phyloP scores from a whole-genome alignment of 2,888 invertebrate species.

The Acanthosepion lycidas region DNA sequence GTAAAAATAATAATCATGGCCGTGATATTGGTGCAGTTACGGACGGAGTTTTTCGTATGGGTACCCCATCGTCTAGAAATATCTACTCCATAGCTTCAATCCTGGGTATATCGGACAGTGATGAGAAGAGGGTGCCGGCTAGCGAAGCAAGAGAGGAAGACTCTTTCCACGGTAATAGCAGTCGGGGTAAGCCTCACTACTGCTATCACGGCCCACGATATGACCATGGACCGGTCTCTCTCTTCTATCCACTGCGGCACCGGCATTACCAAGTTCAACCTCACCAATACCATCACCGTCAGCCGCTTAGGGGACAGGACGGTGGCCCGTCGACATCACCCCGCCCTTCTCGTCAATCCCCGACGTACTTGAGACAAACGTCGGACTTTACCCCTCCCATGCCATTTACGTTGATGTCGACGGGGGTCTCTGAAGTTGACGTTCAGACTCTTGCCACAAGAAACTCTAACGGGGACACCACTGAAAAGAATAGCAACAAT shows the following conservation, averaged over 20 bases:
- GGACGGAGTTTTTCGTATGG: not conserved
- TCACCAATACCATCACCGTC: not conserved
- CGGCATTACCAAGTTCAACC: not conserved
- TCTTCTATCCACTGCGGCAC: not conserved
- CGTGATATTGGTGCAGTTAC: not conserved
- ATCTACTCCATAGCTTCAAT: not conserved
- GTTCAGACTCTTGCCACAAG: conserved; percentile 33
- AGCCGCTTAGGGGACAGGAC: conserved; percentile 33
- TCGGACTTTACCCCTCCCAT: conserved; percentile 21
- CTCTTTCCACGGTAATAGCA: not conserved
- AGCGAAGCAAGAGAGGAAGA: conserved; percentile 1
- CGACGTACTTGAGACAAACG: conserved; percentile 12
- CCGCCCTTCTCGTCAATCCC: not conserved
- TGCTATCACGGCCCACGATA: not conserved
- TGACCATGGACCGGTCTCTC: conserved; percentile 33
- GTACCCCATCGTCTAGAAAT: not conserved
- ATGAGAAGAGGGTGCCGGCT: conserved; percentile 5
- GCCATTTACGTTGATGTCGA: not conserved
- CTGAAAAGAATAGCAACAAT: not conserved
- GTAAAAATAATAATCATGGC: not conserved
- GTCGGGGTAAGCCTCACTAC: conserved; percentile 16
- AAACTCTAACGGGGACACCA: not conserved
- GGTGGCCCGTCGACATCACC: not conserved
- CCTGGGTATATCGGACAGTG: conserved; percentile 33
- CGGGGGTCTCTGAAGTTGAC: conserved; percentile 33